phyloP scores from a whole-genome alignment of 2,888 invertebrate species.

The Syrista parreyssii region DNA sequence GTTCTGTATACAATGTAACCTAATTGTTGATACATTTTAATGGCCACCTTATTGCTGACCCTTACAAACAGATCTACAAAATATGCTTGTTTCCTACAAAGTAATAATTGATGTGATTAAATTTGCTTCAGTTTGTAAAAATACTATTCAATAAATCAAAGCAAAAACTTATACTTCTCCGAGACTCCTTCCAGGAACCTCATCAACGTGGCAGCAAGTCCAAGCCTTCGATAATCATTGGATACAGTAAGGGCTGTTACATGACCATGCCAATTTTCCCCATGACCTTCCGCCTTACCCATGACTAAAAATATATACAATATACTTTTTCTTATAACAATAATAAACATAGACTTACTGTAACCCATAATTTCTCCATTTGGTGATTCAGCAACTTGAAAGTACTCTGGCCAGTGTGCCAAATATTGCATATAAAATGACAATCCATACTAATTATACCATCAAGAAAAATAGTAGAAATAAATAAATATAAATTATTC shows the following conservation, averaged over 20 bases:
- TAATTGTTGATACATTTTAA: slow-evolving; percentile 95
- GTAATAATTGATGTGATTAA: neutral
- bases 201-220: slow-evolving; percentile 94
- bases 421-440: slow-evolving; percentile 98
- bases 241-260: slow-evolving; percentile 98
- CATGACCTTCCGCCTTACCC: slow-evolving; percentile 98
- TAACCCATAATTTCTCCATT: slow-evolving; percentile 99
- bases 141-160: neutral
- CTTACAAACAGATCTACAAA: slow-evolving; percentile 99
- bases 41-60: slow-evolving; percentile 96
- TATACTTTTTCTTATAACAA: neutral
- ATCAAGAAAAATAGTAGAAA: slow-evolving; percentile 20
- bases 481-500: neutral
- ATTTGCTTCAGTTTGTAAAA: neutral
- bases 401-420: slow-evolving; percentile 99
- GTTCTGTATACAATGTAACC: slow-evolving; percentile 97
- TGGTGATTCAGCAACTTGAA: slow-evolving; percentile 96
- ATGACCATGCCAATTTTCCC: slow-evolving; percentile 99
- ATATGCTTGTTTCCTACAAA: slow-evolving; percentile 90
- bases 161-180: slow-evolving; percentile 78
- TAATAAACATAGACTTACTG: slow-evolving; percentile 74
- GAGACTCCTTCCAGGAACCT: slow-evolving; percentile 94
- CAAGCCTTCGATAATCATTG: slow-evolving; percentile 91
- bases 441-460: slow-evolving; percentile 75
- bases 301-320: slow-evolving; percentile 79